A percentile compares a stretch with the other conserved stretches of the same genome.
phyloP scores from a whole-genome alignment of 2,888 invertebrate genomes.

The Hemaris fuciformis region DNA sequence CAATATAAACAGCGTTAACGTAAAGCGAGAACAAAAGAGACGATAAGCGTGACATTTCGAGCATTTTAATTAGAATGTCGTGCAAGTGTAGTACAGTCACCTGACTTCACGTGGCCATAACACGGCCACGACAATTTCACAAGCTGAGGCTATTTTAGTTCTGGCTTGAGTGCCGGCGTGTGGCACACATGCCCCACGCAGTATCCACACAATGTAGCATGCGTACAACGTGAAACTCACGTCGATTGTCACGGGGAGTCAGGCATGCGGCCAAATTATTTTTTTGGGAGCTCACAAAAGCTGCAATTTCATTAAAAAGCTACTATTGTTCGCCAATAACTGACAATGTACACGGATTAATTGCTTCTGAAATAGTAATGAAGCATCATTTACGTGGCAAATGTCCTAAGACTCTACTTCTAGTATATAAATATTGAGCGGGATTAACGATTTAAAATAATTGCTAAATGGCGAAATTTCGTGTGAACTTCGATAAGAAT shows the following conservation, averaged over 20 bases:
- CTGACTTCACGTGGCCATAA: constrained; percentile 42
- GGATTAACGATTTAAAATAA: too few species aligned
- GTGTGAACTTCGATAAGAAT: too few species aligned
- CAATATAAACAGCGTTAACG: background rate
- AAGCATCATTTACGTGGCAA: too few species aligned
- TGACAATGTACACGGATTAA: background rate
- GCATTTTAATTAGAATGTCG: constrained; percentile 2
- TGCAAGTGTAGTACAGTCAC: constrained; percentile 32
- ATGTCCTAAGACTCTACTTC: too few species aligned
- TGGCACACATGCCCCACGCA: constrained; percentile 18
- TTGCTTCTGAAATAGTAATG: too few species aligned
- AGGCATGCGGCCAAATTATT: background rate
- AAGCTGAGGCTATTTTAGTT: constrained; percentile 69
- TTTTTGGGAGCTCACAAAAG: background rate
- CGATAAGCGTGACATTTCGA: background rate
- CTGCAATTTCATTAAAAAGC: background rate
- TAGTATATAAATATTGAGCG: too few species aligned
- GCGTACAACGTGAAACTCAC: constrained; percentile 11
- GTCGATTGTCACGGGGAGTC: background rate
- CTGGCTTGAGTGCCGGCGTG: constrained; percentile 55
- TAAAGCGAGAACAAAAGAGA: background rate
- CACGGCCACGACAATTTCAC: constrained; percentile 44
- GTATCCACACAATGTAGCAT: constrained; percentile 13
- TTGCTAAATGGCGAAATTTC: too few species aligned
- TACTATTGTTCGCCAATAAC: background rate